These are phyloP conservation scores for Pinctada fucata DNA, from an alignment of 2,888 invertebrate species.

Conservation along the genomic window DNA sequence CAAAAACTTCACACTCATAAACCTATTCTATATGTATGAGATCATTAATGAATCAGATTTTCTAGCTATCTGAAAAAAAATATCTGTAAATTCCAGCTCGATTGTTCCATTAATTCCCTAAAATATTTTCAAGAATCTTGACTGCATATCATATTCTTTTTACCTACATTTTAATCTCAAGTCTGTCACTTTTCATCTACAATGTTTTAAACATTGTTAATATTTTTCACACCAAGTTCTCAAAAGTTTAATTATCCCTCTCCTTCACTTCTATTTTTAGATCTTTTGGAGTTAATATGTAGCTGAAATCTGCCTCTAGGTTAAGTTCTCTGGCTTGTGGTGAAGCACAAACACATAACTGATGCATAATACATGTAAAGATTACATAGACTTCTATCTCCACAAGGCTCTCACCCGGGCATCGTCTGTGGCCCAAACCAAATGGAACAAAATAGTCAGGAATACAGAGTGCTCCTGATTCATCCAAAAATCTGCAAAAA, in stretches of 20 bases:
- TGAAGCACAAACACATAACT: constrained; percentile 44
- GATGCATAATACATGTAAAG: constrained; percentile 60
- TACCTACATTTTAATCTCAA: too few relatives aligned
- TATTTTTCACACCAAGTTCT: too few relatives aligned
- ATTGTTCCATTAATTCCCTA: too few relatives aligned
- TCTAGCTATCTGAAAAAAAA: too few relatives aligned
- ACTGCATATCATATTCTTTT: too few relatives aligned
- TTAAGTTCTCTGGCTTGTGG: constrained; percentile 30
- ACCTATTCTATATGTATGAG: too few relatives aligned
- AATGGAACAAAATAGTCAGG: constrained; percentile 67
- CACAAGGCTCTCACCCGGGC: constrained; percentile 64
- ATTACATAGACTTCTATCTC: constrained; percentile 65
- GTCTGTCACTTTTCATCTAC: too few relatives aligned
- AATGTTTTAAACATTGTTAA: too few relatives aligned
- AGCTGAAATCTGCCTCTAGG: constrained; percentile 57
- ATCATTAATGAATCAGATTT: too few relatives aligned
- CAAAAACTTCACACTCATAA: too few relatives aligned
- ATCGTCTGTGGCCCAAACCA: constrained; percentile 59
- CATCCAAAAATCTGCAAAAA: constrained; percentile 59
- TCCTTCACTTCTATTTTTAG: constrained; percentile 46
- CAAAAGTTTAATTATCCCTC: constrained; percentile 36
- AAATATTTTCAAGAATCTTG: too few relatives aligned
- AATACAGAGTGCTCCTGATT: constrained; percentile 53
- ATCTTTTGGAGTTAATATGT: constrained; percentile 55
- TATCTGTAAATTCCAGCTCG: too few relatives aligned